Evolutionary conservation across 2,797 vertebrate genomes (phyloP), one percentile per base, ranked within the genome.

Genomic region (Tokudaia muenninki): DNA sequence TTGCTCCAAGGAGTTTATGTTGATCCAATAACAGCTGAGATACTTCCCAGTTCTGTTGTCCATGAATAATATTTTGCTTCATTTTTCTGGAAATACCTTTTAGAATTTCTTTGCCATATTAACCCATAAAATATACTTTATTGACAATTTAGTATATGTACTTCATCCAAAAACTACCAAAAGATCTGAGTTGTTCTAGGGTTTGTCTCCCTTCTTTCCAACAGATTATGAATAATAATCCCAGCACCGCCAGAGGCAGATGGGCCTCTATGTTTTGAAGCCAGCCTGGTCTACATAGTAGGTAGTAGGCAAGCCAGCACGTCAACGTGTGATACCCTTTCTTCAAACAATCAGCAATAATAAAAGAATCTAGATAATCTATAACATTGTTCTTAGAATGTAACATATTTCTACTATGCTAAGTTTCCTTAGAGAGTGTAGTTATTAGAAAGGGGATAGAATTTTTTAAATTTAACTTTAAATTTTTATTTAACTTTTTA

Each of bases 51-150:
- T 37, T 94, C 34, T 77, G 1, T 72, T 50, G 44, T 74, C 55
- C 47, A 2, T 80, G 3, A 26, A 21, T 92, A 4, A 3, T 19
- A 17, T 82, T 94, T 84, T 44, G 52, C 59, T 95, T 92, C 55
- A 21, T 44, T 67, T 95, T 95, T 90, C 41, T 70, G 21, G 7
- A 90, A 61, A 22, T 3, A 22, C 19, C n/a, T 9, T 87, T 90
- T 84, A 81, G 63, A 95, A 90, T 88, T 84, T 75, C 59, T 91
- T 59, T 26, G 93, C 29, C 29, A 87, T 29, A 91, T 95, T 63
- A 87, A 44, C 13, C 1, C 87, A 65, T 57, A 75, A 79, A 86
- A 77, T 9, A 31, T 9, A 41, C 6, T 10, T 26, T 47, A 44
- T 22, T 91, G 44, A 13, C 37, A 91, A 89, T 37, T 80, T 95